These are phyloP conservation scores for Eumacrocentrus americanus DNA, from an alignment of 2,888 invertebrate genomes.

Conservation along the genomic window DNA sequence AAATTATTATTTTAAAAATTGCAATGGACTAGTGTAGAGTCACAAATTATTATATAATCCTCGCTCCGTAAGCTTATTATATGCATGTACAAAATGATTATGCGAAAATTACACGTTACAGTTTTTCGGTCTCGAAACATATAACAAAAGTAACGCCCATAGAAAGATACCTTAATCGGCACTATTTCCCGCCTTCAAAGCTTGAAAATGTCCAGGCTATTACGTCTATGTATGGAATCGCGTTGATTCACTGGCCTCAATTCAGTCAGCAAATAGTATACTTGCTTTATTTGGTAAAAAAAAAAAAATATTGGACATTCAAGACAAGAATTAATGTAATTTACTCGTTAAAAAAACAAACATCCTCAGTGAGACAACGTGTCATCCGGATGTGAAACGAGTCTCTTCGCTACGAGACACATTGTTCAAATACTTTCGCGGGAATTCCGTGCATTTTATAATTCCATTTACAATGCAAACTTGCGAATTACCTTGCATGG, in stretches of 20 bases:
- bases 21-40: too few relatives aligned
- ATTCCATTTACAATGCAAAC: neutral
- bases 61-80: neutral
- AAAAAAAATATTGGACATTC: neutral
- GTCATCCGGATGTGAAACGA: neutral
- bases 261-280: neutral
- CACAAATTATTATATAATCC: too few relatives aligned
- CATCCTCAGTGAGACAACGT: neutral
- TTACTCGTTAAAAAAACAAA: neutral
- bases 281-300: neutral
- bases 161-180: slow-evolving; percentile 24
- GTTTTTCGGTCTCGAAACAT: neutral
- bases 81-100: neutral
- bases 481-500: slow-evolving; percentile 21
- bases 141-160: neutral
- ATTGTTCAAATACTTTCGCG: neutral
- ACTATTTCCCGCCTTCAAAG: slow-evolving; percentile 10
- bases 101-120: neutral
- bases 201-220: neutral
- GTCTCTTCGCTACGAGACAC: neutral
- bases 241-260: slow-evolving; percentile 4
- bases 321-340: neutral
- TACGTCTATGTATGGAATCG: slow-evolving; percentile 11
- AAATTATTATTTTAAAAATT: too few relatives aligned
- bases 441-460: neutral